A percentile compares a stretch with the other conserved stretches of the same genome.
phyloP scores from a whole-genome alignment of 2,888 invertebrate genomes.

The Mesorhabditis spiculigera region DNA sequence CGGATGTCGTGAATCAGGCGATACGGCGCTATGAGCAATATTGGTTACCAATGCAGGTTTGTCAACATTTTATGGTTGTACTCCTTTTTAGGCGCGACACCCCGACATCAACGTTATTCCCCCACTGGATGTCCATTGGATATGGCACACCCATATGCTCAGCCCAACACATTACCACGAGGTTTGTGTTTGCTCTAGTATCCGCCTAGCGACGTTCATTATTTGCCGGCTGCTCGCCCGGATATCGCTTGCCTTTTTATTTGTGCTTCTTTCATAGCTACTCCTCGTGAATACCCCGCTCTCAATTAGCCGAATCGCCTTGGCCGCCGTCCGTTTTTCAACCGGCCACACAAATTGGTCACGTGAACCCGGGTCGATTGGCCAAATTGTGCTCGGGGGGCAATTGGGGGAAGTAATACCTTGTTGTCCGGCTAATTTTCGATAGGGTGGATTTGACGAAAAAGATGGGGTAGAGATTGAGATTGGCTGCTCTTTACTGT shows the following conservation, averaged over 20 bases:
- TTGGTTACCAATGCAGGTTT: constrained; percentile 62
- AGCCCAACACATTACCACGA: constrained; percentile 48
- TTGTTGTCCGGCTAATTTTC: too few species aligned
- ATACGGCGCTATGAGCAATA: constrained; percentile 61
- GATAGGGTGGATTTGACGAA: too few species aligned
- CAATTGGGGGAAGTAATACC: too few species aligned
- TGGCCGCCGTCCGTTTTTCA: too few species aligned
- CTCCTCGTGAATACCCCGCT: too few species aligned
- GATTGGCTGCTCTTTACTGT: too few species aligned
- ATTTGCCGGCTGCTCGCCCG: neutral
- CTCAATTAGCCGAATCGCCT: too few species aligned
- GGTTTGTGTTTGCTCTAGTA: constrained; percentile 18
- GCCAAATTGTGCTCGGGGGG: too few species aligned
- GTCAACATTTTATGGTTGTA: neutral
- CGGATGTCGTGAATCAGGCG: constrained; percentile 60
- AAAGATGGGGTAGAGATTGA: too few species aligned
- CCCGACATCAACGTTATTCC: constrained; percentile 59
- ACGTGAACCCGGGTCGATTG: too few species aligned
- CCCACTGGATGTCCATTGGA: constrained; percentile 63
- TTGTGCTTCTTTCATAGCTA: constrained; percentile 6
- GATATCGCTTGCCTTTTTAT: constrained; percentile 6
- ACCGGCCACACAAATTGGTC: too few species aligned
- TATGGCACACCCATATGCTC: constrained; percentile 61
- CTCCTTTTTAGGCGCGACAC: constrained; percentile 34
- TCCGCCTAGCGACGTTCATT: neutral